Evolutionary conservation across 2,888 invertebrate genomes (phyloP).

Genomic region (Bhutanitis thaidina): DNA sequence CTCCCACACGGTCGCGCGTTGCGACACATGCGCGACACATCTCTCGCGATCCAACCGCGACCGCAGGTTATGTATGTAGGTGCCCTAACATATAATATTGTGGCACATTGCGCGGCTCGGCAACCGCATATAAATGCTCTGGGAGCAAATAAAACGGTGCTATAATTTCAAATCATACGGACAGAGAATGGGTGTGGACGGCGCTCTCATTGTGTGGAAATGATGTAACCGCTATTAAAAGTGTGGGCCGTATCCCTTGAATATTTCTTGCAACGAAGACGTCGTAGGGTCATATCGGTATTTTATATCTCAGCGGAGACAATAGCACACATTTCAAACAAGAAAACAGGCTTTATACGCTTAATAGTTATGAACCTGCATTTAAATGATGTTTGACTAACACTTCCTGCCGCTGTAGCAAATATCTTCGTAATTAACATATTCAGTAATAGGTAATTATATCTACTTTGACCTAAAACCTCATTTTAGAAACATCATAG

Average conservation of each 20-base stretch:
- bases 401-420: conserved; percentile 31
- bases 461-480: no score
- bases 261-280: conserved; percentile 79
- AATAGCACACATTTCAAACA: conserved; percentile 74
- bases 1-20: conserved; percentile 64
- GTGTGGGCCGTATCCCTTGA: conserved; percentile 79
- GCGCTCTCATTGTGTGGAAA: conserved; percentile 80
- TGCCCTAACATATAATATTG: conserved; percentile 71
- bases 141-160: conserved; percentile 80
- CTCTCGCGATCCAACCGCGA: conserved; percentile 41
- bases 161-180: conserved; percentile 81
- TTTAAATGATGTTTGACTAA: conserved; percentile 52
- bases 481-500: no score
- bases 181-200: conserved; percentile 81
- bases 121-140: conserved; percentile 76
- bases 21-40: conserved; percentile 68
- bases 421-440: not conserved
- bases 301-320: conserved; percentile 76
- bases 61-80: conserved; percentile 56
- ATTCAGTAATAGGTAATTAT: no score
- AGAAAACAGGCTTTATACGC: conserved; percentile 65
- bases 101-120: conserved; percentile 70
- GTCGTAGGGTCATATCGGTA: conserved; percentile 78
- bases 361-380: conserved; percentile 60
- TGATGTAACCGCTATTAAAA: conserved; percentile 80